phyloP scores from a whole-genome alignment of 2,113 vertebrate genomes.

The Pygoscelis antarcticus region DNA sequence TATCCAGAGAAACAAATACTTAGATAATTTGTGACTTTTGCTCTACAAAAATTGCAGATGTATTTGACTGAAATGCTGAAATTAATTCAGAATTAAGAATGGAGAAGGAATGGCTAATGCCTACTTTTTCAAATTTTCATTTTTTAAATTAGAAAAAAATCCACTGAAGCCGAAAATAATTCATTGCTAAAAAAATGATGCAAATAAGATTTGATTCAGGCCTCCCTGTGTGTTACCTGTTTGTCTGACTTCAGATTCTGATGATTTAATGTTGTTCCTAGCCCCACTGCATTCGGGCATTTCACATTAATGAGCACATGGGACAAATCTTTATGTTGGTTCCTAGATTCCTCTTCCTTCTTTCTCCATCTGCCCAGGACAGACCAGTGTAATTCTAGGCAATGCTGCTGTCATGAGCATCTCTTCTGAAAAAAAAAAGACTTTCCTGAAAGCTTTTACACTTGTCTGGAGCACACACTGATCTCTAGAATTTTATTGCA shows the following conservation, averaged over 20 bases:
- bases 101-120: neutral
- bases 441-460: neutral
- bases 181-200: fast-evolving
- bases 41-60: neutral
- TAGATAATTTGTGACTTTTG: neutral
- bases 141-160: neutral
- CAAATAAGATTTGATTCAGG: neutral
- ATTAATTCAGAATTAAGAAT: neutral
- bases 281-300: neutral
- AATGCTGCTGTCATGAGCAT: neutral
- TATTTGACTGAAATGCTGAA: neutral
- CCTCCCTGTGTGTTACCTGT: neutral
- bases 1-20: neutral
- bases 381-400: neutral
- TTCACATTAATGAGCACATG: neutral
- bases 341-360: neutral
- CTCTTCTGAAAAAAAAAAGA: neutral
- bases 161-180: neutral
- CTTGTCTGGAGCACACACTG: neutral
- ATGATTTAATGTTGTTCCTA: neutral
- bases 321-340: neutral
- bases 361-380: neutral
- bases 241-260: neutral
- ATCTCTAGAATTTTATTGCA: neutral
- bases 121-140: neutral